phyloP scores from a whole-genome alignment of 2,797 vertebrate genomes.

The Sciurus carolinensis region DNA sequence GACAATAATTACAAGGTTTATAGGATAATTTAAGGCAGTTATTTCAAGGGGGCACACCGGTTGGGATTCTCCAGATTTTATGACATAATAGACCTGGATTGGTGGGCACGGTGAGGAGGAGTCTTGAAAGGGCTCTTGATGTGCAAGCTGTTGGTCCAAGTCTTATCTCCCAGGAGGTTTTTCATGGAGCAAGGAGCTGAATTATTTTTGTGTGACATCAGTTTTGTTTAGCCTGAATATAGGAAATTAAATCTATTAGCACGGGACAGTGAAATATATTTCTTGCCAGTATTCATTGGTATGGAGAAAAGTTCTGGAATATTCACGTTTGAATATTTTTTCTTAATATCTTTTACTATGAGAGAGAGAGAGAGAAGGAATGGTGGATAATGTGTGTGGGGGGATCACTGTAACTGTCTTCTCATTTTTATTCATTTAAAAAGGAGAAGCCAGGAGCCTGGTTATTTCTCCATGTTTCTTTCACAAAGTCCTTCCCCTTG shows the following conservation, averaged over 20 bases:
- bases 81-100: conserved; percentile 16
- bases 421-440: neutral
- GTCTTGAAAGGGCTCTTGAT: conserved; percentile 51
- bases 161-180: conserved; percentile 67
- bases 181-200: conserved; percentile 62
- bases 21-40: neutral
- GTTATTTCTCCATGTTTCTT: neutral
- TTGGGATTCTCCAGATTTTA: conserved; percentile 50
- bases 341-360: conserved; percentile 54
- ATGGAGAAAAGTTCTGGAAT: conserved; percentile 38
- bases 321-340: conserved; percentile 50
- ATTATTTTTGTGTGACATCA: conserved; percentile 57
- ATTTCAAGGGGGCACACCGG: neutral
- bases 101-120: neutral
- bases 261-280: neutral
- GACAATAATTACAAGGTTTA: neutral
- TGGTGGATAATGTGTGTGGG: no score
- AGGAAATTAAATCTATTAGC: neutral
- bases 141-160: conserved; percentile 6
- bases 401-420: neutral
- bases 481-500: neutral
- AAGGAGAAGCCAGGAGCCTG: neutral
- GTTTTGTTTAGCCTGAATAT: conserved; percentile 15
- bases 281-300: neutral
- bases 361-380: no score